Base-by-base conservation (phyloP, 2,888 invertebrate species). In the Dendrolimus houi region DNA sequence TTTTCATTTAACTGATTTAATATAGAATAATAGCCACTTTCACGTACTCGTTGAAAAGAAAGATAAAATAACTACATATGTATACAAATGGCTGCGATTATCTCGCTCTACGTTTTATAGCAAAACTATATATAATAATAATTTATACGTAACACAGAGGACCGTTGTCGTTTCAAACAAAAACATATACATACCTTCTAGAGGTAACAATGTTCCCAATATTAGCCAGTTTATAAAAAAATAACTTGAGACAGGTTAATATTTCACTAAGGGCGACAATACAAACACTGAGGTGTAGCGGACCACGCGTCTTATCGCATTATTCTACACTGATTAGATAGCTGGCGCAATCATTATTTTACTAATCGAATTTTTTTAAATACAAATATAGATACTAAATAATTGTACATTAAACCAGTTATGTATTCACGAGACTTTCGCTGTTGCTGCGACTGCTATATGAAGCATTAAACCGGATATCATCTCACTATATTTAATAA, bases 291-390 rank as follows among this genome's bases (percentile, higher is more conserved):
- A 80, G 29, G 75, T 77, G 60, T 54, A 65, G 71, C 70, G 70
- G 65, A 69, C 72, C 64, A 64, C 65, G 58, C 65, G 64, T 71
- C 75, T 78, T 86, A 85, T 86, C 84, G 65, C 68, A 65, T 76
- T 84, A 86, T 84, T 29, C 85, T 67, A 62, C 60, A 63, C 69
- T 74, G 87, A 87, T 87, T 77, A 87, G 87, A 87, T 87, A 84
- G 65, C 63, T 65, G 61, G 73, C 65, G 75, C 74, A 81, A 78
- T 87, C 82, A 84, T 85, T 83, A 78, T 72, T 75, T 72, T 70
- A 74, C 78, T 86, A 86, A 87, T 87, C 83, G 74, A 70, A 77
- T 73, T 71, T 69, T 73, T 72, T 75, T 76, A 76, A 69, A 74
- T 75, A 71, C 65, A 63, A 71, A 76, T 74, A 64, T 59, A 56